Evolutionary conservation across 1,140 invertebrate genomes (phyloP), one percentile per base, ranked within the genome.

Genomic region (Leptoteleia sp.): DNA sequence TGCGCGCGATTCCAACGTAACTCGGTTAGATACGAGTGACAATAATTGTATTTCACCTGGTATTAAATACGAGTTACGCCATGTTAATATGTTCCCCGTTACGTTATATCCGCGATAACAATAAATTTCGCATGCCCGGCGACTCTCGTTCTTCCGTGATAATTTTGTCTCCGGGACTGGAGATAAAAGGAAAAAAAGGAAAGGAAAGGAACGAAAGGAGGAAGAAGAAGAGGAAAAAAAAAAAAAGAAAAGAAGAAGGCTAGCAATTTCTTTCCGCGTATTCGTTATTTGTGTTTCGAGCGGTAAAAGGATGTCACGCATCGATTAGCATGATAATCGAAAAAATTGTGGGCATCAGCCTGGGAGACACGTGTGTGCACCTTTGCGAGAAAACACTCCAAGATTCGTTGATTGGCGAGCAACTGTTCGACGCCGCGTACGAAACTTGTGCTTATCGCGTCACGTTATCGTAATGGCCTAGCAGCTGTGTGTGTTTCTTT

Each of bases 251-350:
- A 54, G 31, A 15, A 37, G 48, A 68, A 57, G 61, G 37, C 52
- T 54, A 54, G 67, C 47, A 52, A 62, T 45, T 71, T 71, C 13
- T 48, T 54, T 48, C 31, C 35, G 17, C 13, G 43, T 35, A 38
- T 37, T 54, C 47, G 38, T 61, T 61, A 55, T 64, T 64, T 33
- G 38, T 57, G 42, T 38, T 64, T 57, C 54, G 59, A 65, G 52
- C 50, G 37, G 29, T 37, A 29, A 40, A 59, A 65, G 52, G 54
- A 61, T 61, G 61, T 67, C 55, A 76, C 54, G 72, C 72, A 76
- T 54, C 72, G 62, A 76, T 67, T 67, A 62, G 45, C 62, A 61
- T 54, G 55, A 65, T 65, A 75, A 65, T 75, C 72, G 61, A 61
- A 61, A 65, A n/a, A 61, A 76, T 67, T 67, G 61, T 61, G 35